Evolutionary conservation across 2,113 vertebrate genomes (phyloP).

Genomic region (Anthoscopus minutus): DNA sequence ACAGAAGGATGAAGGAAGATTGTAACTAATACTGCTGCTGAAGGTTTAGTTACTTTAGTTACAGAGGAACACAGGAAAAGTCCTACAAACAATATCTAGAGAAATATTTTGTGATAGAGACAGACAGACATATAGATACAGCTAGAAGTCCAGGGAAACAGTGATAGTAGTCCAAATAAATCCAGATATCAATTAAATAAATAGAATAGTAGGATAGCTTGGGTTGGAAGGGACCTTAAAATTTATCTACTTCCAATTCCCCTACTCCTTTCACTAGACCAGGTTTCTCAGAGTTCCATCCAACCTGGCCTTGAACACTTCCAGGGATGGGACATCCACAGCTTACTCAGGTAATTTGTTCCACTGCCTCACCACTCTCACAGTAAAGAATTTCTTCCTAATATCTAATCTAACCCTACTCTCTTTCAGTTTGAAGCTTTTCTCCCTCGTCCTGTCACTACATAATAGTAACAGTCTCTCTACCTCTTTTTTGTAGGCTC

Average conservation of each 20-base stretch:
- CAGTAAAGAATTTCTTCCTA: not conserved
- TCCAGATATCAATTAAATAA: not conserved
- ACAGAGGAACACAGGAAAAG: not conserved
- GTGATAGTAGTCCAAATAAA: not conserved
- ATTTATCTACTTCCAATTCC: not conserved
- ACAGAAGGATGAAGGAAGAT: not conserved
- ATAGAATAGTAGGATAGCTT: not conserved
- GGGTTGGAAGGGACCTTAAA: not conserved
- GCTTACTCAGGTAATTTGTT: not conserved
- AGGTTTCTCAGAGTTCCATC: not conserved
- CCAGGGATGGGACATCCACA: not conserved
- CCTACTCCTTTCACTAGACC: not conserved
- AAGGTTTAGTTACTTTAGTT: not conserved
- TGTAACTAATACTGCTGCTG: not conserved
- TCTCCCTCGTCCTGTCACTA: not conserved
- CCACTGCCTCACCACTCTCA: not conserved
- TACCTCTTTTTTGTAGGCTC: not conserved
- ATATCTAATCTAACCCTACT: not conserved
- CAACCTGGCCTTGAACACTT: not conserved
- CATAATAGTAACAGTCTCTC: not conserved
- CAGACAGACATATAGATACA: not conserved
- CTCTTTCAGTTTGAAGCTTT: not conserved
- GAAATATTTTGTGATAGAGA: not conserved
- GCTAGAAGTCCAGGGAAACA: not conserved
- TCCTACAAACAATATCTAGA: not conserved